These are phyloP conservation scores for Cygnus olor DNA, from an alignment of 2,797 vertebrate genomes.

Conservation along the genomic window DNA sequence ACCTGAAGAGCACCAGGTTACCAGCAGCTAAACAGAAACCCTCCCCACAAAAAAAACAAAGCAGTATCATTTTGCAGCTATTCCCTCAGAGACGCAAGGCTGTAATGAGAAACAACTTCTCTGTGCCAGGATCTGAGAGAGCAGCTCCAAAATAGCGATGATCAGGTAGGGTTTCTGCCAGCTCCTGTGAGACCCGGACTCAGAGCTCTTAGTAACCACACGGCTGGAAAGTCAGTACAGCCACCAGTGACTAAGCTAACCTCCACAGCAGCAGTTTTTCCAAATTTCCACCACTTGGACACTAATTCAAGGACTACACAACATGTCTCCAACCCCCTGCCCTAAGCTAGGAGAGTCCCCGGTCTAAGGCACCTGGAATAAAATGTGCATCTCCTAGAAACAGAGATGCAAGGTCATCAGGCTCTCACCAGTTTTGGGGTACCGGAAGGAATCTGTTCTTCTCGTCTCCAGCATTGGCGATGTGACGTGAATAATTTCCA, in stretches of 20 bases:
- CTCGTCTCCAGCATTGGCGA: conserved; percentile 85
- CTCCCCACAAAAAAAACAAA: neutral
- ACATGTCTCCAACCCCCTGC: neutral
- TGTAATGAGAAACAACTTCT: neutral
- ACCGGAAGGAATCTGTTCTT: conserved; percentile 84
- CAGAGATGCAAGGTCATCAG: neutral
- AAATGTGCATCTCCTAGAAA: neutral
- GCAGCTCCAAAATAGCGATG: conserved; percentile 7
- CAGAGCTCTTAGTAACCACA: neutral
- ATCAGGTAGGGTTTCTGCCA: neutral
- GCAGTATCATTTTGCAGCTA: neutral
- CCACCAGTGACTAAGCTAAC: neutral
- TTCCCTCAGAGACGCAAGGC: neutral
- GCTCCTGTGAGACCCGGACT: neutral
- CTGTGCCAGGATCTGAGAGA: neutral
- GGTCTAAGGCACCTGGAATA: neutral
- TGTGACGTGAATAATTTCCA: conserved; percentile 86
- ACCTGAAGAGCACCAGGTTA: neutral
- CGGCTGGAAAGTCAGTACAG: neutral
- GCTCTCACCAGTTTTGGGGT: conserved; percentile 83
- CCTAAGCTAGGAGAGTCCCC: neutral
- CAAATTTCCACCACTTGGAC: neutral
- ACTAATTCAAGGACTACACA: neutral
- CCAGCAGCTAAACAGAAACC: neutral
- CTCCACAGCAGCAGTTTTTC: neutral